Evolutionary conservation across 1,140 invertebrate genomes (phyloP).

Genomic region (Gonioctena quinquepunctata): DNA sequence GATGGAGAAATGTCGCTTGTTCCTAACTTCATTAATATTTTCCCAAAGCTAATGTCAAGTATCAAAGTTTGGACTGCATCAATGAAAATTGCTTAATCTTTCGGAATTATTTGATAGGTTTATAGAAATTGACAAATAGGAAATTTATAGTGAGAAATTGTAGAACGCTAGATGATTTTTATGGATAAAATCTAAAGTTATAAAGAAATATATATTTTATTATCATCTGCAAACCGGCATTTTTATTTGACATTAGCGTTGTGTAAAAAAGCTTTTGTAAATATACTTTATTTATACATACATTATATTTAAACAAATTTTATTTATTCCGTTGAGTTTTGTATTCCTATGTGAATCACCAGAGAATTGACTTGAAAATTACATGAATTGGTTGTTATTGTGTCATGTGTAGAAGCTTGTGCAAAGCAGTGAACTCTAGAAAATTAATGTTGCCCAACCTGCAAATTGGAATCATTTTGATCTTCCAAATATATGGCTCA

Average conservation of each 20-base stretch:
- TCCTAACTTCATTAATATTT: slow-evolving; percentile 14
- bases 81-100: too few species aligned
- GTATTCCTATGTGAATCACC: slow-evolving; percentile 1
- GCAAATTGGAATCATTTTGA: too few species aligned
- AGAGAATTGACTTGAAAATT: not conserved
- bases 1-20: slow-evolving; percentile 9
- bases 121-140: too few species aligned
- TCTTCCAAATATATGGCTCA: not conserved
- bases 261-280: slow-evolving; percentile 3
- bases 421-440: too few species aligned
- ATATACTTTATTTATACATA: slow-evolving; percentile 11
- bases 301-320: not conserved
- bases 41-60: not conserved
- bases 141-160: too few species aligned
- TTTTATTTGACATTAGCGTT: slow-evolving; percentile 3
- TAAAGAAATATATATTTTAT: not conserved
- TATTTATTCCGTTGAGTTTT: slow-evolving; percentile 8
- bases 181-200: too few species aligned
- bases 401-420: too few species aligned
- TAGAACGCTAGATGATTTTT: too few species aligned
- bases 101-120: too few species aligned
- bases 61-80: not conserved
- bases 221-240: not conserved
- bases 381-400: too few species aligned
- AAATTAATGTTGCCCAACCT: too few species aligned